These are phyloP conservation scores for Nysson spinosus DNA, from an alignment of 2,888 invertebrate genomes.

Conservation along the genomic window DNA sequence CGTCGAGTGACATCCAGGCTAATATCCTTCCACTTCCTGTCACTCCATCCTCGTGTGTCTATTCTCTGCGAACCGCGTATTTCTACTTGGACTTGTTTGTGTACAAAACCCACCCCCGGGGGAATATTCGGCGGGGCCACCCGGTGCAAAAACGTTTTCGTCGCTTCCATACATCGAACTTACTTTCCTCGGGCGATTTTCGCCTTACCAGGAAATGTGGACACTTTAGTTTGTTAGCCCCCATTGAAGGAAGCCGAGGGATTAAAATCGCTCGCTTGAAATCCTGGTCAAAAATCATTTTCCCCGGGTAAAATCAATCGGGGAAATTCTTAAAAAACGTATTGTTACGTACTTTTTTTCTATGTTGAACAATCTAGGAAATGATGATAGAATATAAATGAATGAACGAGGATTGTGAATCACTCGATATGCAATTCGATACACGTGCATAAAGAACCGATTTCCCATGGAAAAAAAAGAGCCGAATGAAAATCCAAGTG, in stretches of 20 bases:
- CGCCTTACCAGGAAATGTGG: not conserved
- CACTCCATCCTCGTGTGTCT: conserved; percentile 61
- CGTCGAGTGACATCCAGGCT: conserved; percentile 68
- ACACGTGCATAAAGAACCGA: not conserved
- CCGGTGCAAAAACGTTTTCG: conserved; percentile 53
- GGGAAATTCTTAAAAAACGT: too few species aligned
- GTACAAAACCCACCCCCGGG: conserved; percentile 13
- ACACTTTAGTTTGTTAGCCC: not conserved
- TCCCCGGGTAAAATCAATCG: too few species aligned
- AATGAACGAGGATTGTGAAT: too few species aligned
- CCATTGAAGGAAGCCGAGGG: too few species aligned
- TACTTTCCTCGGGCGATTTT: conserved; percentile 23
- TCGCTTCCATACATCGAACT: conserved; percentile 24
- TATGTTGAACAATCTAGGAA: too few species aligned
- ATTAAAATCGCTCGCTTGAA: too few species aligned
- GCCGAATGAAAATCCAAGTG: too few species aligned
- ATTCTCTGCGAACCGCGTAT: conserved; percentile 44
- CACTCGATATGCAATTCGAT: too few species aligned
- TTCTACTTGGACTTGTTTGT: conserved; percentile 28
- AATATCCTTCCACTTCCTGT: conserved; percentile 72
- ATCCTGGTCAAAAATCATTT: too few species aligned
- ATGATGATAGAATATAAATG: too few species aligned
- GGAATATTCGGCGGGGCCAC: conserved; percentile 37
- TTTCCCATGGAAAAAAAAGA: not conserved
- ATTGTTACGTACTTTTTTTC: too few species aligned